Evolutionary conservation across 2,113 vertebrate species (phyloP), one percentile per base, ranked within the genome.

Genomic region (Alexandromys fortis): DNA sequence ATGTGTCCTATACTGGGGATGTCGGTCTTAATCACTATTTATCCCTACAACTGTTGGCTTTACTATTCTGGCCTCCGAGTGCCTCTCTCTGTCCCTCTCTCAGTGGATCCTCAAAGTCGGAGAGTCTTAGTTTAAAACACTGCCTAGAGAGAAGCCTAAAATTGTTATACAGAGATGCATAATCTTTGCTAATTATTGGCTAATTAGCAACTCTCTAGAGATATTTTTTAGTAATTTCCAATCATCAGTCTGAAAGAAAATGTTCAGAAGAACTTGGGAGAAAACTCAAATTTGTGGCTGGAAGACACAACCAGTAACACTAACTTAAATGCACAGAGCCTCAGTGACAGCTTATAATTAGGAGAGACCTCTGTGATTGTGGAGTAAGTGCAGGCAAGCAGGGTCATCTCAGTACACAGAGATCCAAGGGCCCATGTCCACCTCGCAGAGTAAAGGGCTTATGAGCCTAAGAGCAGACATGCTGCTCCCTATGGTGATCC

Each of bases 181-280:
- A 9, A 65, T 47, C 61, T 91, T 79, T 83, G 61, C 9, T 93
- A 76, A 65, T 91, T 91, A 73, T 65, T 83, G 28, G 75, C 72
- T 90, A 90, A 65, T 93, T 87, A 52, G 70, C 86, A 92, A 30
- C n/a, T 90, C 58, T 52, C 26, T 78, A 16, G 19, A 67, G 10
- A 30, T 81, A 67, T 70, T 93, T 68, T 95, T 94, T 75, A 92
- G 87, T 91, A 83, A 87, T 88, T 93, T 92, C 28, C 61, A 92
- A 70, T 7, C 3, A 75, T 49, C 38, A 72, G 19, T 19, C 38
- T 30, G 7, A 76, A 93, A 90, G 52, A 89, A 94, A 77, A 14
- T 82, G 10, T 35, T 65, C 30, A 55, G 52, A 78, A 77, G 55
- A 94, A 83, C 89, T 55, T 21, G 28, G 10, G 9, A 42, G 24